Evolutionary conservation across 2,113 vertebrate species (phyloP), one percentile per base, ranked within the genome.

Genomic region (Suricata suricatta): DNA sequence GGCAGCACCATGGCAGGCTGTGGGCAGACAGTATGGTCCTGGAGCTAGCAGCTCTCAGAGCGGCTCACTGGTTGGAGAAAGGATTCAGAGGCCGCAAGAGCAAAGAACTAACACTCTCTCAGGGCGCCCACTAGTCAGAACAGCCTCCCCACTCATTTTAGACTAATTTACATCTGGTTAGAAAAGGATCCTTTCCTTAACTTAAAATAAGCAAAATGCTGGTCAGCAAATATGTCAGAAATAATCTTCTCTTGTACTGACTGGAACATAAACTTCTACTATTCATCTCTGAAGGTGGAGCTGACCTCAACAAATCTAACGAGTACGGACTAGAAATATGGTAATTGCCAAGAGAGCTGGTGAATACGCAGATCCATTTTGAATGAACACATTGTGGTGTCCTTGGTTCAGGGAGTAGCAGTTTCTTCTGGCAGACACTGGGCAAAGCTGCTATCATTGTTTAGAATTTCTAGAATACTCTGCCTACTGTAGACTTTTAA

Each of bases 201-300:
- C 83, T 93, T 66, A 88, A 93, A 94, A 89, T 79, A 52, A 92
- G 79, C 64, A 91, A 96, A 66, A 66, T 50, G 60, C 21, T 60
- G 50, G 16, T 60, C n/a, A 76, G 66, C 54, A 91, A 54, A 57
- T 82, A 77, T 47, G 33, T 80, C 33, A 31, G 60, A 29, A 93
- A 95, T 60, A 74, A 72, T 79, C 47, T 52, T 54, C n/a, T 74
- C 47, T 66, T 72, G 9, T 52, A 90, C 19, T 89, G 87, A 87
- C 38, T 23, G 64, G 60, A 77, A 66, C 15, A 88, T 47, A n/a
- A 82, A 86, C 50, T 82, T 90, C 12, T 66, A n/a, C 25, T 83
- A 12, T 57, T 86, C 21, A 77, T 57, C 44, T 94, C 64, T 60
- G 72, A 79, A 80, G 50, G 29, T 82, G 68, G 54, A 50, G 60